Evolutionary conservation across 2,888 invertebrate species (phyloP).

Genomic region (Volucella bombylans): DNA sequence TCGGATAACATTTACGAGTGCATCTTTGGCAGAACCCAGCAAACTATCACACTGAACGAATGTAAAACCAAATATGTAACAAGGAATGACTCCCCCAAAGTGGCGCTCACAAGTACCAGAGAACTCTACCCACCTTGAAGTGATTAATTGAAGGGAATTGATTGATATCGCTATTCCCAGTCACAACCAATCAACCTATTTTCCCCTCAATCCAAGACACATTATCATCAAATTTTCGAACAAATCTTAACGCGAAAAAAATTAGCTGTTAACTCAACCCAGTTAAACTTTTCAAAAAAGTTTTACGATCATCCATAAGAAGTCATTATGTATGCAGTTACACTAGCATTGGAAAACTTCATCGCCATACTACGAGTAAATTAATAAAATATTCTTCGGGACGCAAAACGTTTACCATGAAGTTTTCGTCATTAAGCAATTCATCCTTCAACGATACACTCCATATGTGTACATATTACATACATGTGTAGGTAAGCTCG

Average conservation of each 20-base stretch:
- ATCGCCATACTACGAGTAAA: conserved; percentile 29
- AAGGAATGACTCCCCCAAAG: too few relatives aligned
- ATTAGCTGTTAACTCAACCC: conserved; percentile 20
- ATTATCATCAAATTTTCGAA: neutral
- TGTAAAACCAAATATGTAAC: too few relatives aligned
- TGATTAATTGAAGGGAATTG: too few relatives aligned
- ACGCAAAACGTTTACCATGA: conserved; percentile 55
- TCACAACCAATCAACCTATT: too few relatives aligned
- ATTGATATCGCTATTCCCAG: too few relatives aligned
- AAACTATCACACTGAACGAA: too few relatives aligned
- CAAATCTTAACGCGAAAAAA: neutral
- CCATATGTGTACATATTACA: too few relatives aligned
- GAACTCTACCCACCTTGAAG: too few relatives aligned
- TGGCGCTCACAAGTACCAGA: too few relatives aligned
- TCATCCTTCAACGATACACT: conserved; percentile 24
- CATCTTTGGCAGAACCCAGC: too few relatives aligned
- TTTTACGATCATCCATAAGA: conserved; percentile 47
- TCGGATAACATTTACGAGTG: too few relatives aligned
- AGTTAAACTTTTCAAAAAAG: neutral
- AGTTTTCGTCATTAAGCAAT: conserved; percentile 48
- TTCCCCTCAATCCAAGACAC: too few relatives aligned
- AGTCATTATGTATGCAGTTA: conserved; percentile 24
- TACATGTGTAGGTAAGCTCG: neutral
- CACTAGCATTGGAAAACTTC: conserved; percentile 39
- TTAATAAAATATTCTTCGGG: conserved; percentile 56